These are phyloP conservation scores for Carapus acus DNA, from an alignment of 2,797 vertebrate species.

Conservation along the genomic window DNA sequence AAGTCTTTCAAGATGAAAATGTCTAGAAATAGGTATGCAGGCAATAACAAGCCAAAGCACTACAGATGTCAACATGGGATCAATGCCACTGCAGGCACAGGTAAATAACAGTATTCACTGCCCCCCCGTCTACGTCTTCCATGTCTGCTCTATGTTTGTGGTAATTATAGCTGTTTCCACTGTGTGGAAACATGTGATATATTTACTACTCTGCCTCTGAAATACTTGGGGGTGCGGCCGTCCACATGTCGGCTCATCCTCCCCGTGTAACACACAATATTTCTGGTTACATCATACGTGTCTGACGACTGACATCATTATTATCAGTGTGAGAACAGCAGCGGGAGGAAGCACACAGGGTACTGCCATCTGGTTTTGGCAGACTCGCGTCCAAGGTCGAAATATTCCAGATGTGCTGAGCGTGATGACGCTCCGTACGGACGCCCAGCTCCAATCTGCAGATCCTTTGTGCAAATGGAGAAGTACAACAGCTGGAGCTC, in stretches of 20 bases:
- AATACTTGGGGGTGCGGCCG: not conserved
- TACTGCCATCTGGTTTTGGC: conserved; percentile 42
- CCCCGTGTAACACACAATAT: not conserved
- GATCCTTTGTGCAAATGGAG: not conserved
- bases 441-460: not conserved
- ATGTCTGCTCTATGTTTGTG: not conserved
- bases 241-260: conserved; percentile 9
- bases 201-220: not conserved
- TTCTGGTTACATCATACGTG: conserved; percentile 33
- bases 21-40: too few species aligned
- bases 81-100: too few species aligned
- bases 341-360: conserved; percentile 27
- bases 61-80: too few species aligned
- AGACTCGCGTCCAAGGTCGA: conserved; percentile 44
- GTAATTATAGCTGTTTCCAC: not conserved
- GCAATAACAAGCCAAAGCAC: too few species aligned
- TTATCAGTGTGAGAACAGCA: conserved; percentile 39
- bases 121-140: not conserved
- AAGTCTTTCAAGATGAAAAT: too few species aligned
- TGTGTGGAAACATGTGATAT: conserved; percentile 8
- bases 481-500: conserved; percentile 10
- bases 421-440: not conserved
- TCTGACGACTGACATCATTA: conserved; percentile 44
- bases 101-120: not conserved
- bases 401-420: conserved; percentile 46